phyloP scores from a whole-genome alignment of 2,113 vertebrate species.

The Saimiri boliviensis region DNA sequence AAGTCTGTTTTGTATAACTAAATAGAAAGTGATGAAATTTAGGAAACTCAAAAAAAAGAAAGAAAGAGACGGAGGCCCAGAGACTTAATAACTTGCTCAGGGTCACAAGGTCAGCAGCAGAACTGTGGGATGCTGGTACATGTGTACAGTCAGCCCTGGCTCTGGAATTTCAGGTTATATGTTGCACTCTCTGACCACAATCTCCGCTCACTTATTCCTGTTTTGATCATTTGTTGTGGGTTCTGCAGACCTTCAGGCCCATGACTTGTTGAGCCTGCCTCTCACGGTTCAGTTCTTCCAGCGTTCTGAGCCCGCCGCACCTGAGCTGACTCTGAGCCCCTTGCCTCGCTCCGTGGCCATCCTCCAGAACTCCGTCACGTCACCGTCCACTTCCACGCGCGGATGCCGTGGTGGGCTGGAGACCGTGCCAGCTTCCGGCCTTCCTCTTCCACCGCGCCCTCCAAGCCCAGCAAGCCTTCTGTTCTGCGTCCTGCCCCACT shows the following conservation, averaged over 20 bases:
- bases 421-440: background rate
- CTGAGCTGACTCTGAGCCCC: background rate
- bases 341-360: background rate
- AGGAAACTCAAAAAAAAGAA: background rate
- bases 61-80: background rate
- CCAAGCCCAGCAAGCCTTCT: background rate
- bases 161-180: background rate
- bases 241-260: background rate
- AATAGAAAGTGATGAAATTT: background rate
- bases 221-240: background rate
- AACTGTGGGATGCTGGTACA: background rate
- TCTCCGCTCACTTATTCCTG: background rate
- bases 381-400: background rate
- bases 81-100: background rate
- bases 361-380: background rate
- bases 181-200: background rate
- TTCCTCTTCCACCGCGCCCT: background rate
- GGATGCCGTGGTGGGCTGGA: rapidly evolving
- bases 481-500: background rate
- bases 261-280: background rate
- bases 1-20: background rate
- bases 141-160: background rate
- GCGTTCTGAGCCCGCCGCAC: background rate
- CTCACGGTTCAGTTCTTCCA: background rate
- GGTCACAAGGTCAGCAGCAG: background rate